These are phyloP conservation scores for Stichodactyla mertensii DNA, from an alignment of 64 coral and sea anemone species.

Conservation along the genomic window DNA sequence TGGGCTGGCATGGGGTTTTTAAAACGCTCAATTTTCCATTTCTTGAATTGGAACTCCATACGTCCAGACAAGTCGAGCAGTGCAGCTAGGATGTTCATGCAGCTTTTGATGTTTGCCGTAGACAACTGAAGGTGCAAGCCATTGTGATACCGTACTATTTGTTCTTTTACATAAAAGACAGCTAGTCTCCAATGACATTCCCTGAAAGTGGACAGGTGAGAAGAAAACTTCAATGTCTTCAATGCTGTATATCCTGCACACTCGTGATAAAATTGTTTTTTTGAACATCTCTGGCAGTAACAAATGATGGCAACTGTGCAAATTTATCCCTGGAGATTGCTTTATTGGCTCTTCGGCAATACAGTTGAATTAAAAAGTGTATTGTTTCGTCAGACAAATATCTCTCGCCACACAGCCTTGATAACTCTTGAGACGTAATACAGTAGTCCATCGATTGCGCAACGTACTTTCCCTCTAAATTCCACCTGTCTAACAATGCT, in stretches of 20 bases:
- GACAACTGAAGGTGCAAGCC: neutral
- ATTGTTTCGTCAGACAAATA: conserved; percentile 20
- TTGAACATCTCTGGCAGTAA: neutral
- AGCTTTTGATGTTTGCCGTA: too few relatives aligned
- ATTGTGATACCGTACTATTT: neutral
- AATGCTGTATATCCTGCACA: neutral
- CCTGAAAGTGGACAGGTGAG: neutral
- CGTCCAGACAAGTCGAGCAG: too few relatives aligned
- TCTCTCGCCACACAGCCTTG: conserved; percentile 8
- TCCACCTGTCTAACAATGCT: conserved; percentile 12
- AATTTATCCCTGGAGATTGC: neutral
- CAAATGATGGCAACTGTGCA: conserved; percentile 17
- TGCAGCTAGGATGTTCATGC: too few relatives aligned
- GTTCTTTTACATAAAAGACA: neutral
- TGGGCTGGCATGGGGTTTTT: neutral
- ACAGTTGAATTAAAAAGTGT: neutral
- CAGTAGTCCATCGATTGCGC: neutral
- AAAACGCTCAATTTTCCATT: conserved; percentile 20
- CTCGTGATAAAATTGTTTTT: neutral
- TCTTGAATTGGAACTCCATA: neutral
- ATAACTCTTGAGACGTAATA: conserved; percentile 16
- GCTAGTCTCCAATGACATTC: conserved; percentile 12
- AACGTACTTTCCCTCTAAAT: neutral
- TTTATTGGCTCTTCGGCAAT: conserved; percentile 14
- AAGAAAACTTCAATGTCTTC: neutral